These are phyloP conservation scores for Sebastes nivosus DNA, from an alignment of 2,797 vertebrate genomes.

Conservation along the genomic window DNA sequence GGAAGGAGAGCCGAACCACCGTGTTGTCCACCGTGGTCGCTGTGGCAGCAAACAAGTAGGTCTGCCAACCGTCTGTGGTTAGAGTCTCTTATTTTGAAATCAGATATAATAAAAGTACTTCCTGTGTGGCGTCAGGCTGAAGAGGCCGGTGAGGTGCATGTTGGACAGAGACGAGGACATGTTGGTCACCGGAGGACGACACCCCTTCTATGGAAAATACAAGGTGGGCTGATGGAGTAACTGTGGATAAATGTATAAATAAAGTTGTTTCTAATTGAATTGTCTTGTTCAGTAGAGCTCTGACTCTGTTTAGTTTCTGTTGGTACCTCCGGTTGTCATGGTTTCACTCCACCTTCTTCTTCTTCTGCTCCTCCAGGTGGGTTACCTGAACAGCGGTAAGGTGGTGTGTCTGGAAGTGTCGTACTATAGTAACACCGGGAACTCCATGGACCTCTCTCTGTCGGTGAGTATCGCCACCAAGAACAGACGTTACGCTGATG, in stretches of 20 bases:
- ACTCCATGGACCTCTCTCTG: conserved; percentile 89
- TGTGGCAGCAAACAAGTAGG: conserved; percentile 90
- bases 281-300: too few relatives aligned
- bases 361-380: conserved; percentile 82
- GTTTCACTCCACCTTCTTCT: neutral
- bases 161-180: conserved; percentile 96
- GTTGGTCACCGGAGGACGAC: conserved; percentile 92
- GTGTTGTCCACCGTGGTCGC: conserved; percentile 88
- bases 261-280: too few relatives aligned
- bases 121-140: conserved; percentile 74
- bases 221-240: conserved; percentile 81
- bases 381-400: conserved; percentile 88
- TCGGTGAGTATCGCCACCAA: conserved; percentile 79
- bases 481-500: too few relatives aligned
- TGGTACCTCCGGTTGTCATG: neutral
- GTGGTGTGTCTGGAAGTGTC: conserved; percentile 88
- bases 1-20: conserved; percentile 89
- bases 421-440: conserved; percentile 89
- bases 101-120: accelerated
- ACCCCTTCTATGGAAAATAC: conserved; percentile 92
- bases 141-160: conserved; percentile 91
- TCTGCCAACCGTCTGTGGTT: neutral
- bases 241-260: too few relatives aligned
- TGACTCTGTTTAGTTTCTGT: neutral
- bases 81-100: neutral